Evolutionary conservation across 2,888 invertebrate species (phyloP).

Genomic region (Polydesmus complanatus): DNA sequence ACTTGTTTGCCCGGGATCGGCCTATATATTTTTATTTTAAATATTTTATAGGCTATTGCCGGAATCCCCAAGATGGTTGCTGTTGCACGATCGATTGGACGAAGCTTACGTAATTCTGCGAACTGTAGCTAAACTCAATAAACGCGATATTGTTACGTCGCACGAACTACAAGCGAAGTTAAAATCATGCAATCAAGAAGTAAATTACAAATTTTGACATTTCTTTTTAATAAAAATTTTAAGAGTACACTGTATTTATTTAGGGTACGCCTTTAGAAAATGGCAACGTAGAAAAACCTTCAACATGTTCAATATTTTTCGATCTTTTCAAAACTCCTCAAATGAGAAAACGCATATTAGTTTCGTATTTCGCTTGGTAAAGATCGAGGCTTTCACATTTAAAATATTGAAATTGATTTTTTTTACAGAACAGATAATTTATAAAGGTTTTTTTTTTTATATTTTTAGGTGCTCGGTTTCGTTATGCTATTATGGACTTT

Average conservation of each 20-base stretch:
- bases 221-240: too few species aligned
- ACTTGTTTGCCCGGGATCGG: neutral
- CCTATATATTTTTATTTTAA: neutral
- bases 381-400: too few species aligned
- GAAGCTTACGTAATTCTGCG: constrained; percentile 1
- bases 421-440: neutral
- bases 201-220: neutral
- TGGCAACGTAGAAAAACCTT: neutral
- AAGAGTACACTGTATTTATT: too few species aligned
- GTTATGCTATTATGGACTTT: constrained; percentile 11
- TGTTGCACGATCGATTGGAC: neutral
- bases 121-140: constrained; percentile 7
- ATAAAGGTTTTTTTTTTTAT: too few species aligned
- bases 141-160: neutral
- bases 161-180: constrained; percentile 4
- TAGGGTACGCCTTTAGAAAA: too few species aligned
- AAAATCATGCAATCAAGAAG: constrained; percentile 1
- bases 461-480: constrained; percentile 5
- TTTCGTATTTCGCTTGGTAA: constrained; percentile 14
- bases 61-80: constrained; percentile 7
- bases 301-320: constrained; percentile 8
- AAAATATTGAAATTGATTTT: neutral
- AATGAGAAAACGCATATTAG: constrained; percentile 14
- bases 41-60: constrained; percentile 4
- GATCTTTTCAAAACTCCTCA: constrained; percentile 14